Conservation (phyloP, 2,113 vertebrate species). For the Pimephales promelas region DNA sequence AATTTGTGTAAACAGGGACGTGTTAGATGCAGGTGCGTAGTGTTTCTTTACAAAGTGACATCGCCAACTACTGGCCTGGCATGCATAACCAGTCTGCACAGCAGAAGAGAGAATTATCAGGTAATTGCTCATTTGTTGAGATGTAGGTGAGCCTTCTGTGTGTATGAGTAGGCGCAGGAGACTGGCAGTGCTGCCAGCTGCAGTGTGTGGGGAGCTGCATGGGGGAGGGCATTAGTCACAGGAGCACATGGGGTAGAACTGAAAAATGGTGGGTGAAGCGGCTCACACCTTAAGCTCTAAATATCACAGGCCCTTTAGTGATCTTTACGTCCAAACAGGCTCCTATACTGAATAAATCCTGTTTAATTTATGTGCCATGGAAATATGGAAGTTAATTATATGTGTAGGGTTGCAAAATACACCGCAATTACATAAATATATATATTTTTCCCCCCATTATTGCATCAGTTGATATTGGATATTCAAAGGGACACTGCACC, state of each 20-base stretch:
- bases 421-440: background rate
- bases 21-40: too few species aligned
- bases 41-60: too few species aligned
- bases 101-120: background rate
- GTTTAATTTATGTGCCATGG: background rate
- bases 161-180: conserved; percentile 56
- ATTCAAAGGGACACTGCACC: too few species aligned
- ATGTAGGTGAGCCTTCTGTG: conserved; percentile 37
- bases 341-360: background rate
- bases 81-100: background rate
- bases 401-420: background rate
- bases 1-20: too few species aligned
- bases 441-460: background rate
- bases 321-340: background rate
- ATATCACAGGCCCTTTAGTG: conserved; percentile 8
- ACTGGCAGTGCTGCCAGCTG: conserved; percentile 67
- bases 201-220: conserved; percentile 50
- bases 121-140: background rate
- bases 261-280: conserved; percentile 60
- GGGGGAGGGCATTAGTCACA: conserved; percentile 64
- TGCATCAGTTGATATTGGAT: background rate
- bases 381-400: background rate
- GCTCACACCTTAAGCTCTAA: conserved; percentile 66
- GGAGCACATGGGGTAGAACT: conserved; percentile 53
- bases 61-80: too few species aligned